Evolutionary conservation across 2,113 vertebrate genomes (phyloP), one percentile per base, ranked within the genome.

Genomic region (Dipodomys merriami): DNA sequence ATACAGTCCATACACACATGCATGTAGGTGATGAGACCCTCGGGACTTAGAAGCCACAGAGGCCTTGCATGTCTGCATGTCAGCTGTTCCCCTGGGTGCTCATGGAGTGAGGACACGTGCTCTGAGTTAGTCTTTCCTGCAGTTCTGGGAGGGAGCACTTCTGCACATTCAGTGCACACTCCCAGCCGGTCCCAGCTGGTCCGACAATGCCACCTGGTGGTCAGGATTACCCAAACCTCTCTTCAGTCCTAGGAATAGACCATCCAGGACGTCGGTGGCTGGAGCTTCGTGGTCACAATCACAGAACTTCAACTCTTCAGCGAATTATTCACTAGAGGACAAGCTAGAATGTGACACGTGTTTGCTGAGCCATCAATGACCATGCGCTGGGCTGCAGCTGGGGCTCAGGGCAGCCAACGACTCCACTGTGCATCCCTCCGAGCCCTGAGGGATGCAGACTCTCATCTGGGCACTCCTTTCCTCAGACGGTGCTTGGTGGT

Each of bases 211-310:
- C 72, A 46, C 73, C 86, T 88, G 39, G 72, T 49, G 92, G 49
- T 9, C 1, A 0, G 10, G 64, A 29, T 22, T 30, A 30, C 13
- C 18, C 22, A 23, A 6, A 4, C 29, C 1, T 10, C 46, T 4
- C 46, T 7, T 20, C 57, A 18, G 69, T 30, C 86, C 46, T 64
- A 93, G 92, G 49, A 46, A 23, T 46, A 10, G 18, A n/a, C 72
- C 64, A 18, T 30, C 27, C 79, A 4, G 71, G 78, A 77, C n/a
- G 25, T 25, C 33, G 0, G 7, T 4, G 30, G 27, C 5, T 2
- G 29, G 23, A 13, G 0, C 22, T 25, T 49, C 33, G 0, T 3
- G 39, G 39, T 35, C n/a, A 0, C n/a, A 35, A 0, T 20, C 20
- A 1, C 49, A 33, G 72, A 49, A 13, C 1, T 65, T 29, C 62